These are phyloP conservation scores for Turritopsis rubra DNA, from an alignment of 30 jellyfish, hydroid and myxozoan genomes.

Conservation along the genomic window DNA sequence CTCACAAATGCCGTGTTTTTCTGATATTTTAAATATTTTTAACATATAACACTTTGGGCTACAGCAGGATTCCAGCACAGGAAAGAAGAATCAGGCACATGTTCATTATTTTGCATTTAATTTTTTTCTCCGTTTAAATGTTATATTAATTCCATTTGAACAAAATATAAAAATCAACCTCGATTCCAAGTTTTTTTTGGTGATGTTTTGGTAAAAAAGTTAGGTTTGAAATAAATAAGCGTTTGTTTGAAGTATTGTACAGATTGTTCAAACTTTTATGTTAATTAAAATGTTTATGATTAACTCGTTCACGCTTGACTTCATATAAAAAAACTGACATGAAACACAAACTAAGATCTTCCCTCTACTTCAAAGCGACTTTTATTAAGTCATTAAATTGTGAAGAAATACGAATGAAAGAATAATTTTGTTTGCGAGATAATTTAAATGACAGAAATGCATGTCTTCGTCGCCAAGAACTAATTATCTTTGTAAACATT, in stretches of 20 bases:
- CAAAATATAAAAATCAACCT: no score
- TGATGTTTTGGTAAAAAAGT: neutral
- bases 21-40: no score
- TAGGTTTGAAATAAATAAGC: neutral
- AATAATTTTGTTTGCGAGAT: neutral
- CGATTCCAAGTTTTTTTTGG: no score
- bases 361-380: neutral
- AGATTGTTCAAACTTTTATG: neutral
- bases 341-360: neutral
- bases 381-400: neutral
- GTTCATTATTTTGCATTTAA: no score
- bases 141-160: no score
- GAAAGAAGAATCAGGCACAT: no score
- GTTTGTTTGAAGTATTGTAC: neutral
- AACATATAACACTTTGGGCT: no score
- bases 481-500: neutral
- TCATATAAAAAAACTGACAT: neutral
- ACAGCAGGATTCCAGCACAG: no score
- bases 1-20: no score
- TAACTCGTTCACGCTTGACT: slow-evolving; percentile 8
- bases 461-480: no score
- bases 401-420: neutral
- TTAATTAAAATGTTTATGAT: neutral
- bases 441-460: neutral
- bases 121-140: no score